Evolutionary conservation across 92 coral and sea anemone genomes (phyloP), one percentile per base, ranked within the genome.

Genomic region (Parazoanthus swiftii): DNA sequence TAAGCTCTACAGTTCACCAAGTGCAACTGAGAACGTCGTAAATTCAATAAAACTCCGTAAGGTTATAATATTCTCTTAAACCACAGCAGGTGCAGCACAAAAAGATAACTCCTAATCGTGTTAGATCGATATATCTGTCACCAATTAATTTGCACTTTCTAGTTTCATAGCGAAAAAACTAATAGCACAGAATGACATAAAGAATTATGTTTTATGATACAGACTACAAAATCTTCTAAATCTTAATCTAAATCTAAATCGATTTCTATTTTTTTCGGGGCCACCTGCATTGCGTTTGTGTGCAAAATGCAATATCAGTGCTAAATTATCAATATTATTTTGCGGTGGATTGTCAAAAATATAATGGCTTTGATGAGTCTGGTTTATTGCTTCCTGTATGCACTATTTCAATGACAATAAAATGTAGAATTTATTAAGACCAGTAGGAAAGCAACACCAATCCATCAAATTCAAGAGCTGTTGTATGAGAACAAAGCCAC

Each of bases 341-440:
- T 18, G 70, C 26, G 26, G 70, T 63, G 21, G 26, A 6, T 20
- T 63, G 70, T 63, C 26, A 63, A 63, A 63, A 20, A 63, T 18
- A 18, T 63, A 63, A 63, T 20, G 21, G 21, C 70, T 63, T 20
- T 20, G 70, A 20, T 63, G 70, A 63, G 26, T 20, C 8, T 7
- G 16, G 16, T 20, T 63, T 63, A 63, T 23, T 18, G 25, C 26
- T 63, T 76, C 80, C 35, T 76, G n/a, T 42, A 44, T n/a, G 42
- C 39, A 39, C 80, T 76, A 37, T 76, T 15, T 5, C 5, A 5
- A 63, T 63, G 7, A 20, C 48, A 76, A 39, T 39, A 33, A 76
- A 72, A 76, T 36, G 54, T 20, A 76, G 51, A 76, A 39, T 74
- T 76, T 38, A 76, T 76, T 54, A 76, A 39, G 46, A 76, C 48